Evolutionary conservation across 2,113 vertebrate genomes (phyloP).

Genomic region (Lophura nycthemera): DNA sequence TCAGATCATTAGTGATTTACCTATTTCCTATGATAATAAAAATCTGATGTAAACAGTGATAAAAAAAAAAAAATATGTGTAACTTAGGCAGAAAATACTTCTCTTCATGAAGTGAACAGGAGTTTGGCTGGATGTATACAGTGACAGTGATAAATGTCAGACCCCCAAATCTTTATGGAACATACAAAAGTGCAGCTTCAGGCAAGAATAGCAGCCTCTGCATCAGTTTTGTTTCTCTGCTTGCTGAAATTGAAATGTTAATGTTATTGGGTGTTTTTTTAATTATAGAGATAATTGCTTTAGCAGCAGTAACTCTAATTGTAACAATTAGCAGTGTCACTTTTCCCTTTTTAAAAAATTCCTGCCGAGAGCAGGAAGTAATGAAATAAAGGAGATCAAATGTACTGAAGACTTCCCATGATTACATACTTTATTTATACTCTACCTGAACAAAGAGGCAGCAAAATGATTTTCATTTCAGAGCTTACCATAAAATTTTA

Average conservation of each 20-base stretch:
- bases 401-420: neutral
- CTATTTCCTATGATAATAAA: neutral
- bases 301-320: slow-evolving; percentile 26
- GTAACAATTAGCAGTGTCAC: neutral
- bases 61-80: neutral
- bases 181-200: neutral
- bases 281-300: neutral
- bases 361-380: neutral
- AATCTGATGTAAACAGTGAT: neutral
- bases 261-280: neutral
- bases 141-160: neutral
- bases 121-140: neutral
- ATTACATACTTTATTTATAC: neutral
- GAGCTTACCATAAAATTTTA: too few relatives aligned
- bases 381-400: neutral
- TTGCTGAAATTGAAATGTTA: neutral
- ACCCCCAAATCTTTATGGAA: neutral
- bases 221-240: neutral
- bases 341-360: neutral
- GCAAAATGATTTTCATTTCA: too few relatives aligned
- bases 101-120: neutral
- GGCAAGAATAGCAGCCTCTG: neutral
- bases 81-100: neutral
- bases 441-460: too few relatives aligned
- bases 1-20: neutral